Evolutionary conservation across 1,140 invertebrate species (phyloP).

Genomic region (Monochamus saltuarius): DNA sequence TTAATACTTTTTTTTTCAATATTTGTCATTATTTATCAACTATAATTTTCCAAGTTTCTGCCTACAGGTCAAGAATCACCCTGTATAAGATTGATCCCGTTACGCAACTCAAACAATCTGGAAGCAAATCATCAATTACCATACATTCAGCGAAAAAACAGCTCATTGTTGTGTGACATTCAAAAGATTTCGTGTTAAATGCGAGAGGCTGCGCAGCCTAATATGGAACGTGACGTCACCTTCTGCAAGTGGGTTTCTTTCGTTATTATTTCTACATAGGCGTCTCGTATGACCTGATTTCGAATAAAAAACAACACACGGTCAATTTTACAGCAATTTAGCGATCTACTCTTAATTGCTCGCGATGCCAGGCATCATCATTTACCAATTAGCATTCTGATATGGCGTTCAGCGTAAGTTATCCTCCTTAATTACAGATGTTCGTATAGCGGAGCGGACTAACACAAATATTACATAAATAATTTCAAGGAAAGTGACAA

Average conservation of each 20-base stretch:
- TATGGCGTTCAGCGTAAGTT: too few species aligned
- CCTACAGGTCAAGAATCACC: too few species aligned
- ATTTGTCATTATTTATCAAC: too few species aligned
- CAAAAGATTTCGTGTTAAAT: slow-evolving; percentile 8
- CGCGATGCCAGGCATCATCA: neutral
- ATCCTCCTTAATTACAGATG: too few species aligned
- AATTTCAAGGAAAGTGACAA: too few species aligned
- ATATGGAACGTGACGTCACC: slow-evolving; percentile 13
- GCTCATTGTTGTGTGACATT: neutral
- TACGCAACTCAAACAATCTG: too few species aligned
- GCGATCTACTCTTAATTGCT: neutral
- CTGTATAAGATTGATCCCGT: too few species aligned
- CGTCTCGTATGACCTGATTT: slow-evolving; percentile 15
- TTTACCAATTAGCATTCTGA: neutral
- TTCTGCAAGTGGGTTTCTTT: slow-evolving; percentile 11
- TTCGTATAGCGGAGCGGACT: too few species aligned
- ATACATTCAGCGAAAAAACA: slow-evolving; percentile 4
- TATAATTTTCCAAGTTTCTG: too few species aligned
- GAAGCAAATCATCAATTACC: slow-evolving; percentile 3
- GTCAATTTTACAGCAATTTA: slow-evolving; percentile 2
- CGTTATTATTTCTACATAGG: slow-evolving; percentile 8
- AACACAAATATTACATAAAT: too few species aligned
- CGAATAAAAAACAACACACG: slow-evolving; percentile 9
- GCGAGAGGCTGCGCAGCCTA: slow-evolving; percentile 3
- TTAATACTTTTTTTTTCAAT: too few species aligned